A percentile compares a stretch with the other conserved stretches of the same genome.
phyloP scores from a whole-genome alignment of 2,113 vertebrate species.

The Cyprinodon variegatus region DNA sequence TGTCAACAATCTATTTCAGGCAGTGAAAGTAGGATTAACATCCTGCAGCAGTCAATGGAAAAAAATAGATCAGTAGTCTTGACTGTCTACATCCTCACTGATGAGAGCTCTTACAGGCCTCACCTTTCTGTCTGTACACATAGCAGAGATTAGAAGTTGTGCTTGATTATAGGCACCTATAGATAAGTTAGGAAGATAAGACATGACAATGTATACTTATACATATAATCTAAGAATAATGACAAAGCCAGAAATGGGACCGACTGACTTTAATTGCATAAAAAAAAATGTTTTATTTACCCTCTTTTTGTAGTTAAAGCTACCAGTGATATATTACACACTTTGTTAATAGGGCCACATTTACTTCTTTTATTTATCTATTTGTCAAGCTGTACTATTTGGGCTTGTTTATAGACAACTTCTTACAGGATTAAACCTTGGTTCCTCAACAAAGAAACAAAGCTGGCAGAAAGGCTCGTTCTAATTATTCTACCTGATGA shows the following conservation, averaged over 20 bases:
- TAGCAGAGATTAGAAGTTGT: no score
- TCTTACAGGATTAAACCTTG: constrained; percentile 24
- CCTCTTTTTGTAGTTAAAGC: no score
- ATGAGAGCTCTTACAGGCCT: constrained; percentile 12
- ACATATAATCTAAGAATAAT: background rate
- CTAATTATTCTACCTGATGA: background rate
- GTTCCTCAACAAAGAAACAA: constrained; percentile 33
- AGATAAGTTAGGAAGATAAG: background rate
- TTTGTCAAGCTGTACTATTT: constrained; percentile 24
- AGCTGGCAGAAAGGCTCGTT: background rate
- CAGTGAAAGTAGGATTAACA: constrained; percentile 37
- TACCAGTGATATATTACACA: no score
- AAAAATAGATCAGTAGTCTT: constrained; percentile 39
- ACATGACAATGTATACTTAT: background rate
- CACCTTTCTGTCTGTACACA: background rate
- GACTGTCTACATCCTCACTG: constrained; percentile 15
- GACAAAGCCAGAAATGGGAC: constrained; percentile 47
- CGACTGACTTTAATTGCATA: background rate
- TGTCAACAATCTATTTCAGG: constrained; percentile 18
- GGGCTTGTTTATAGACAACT: background rate
- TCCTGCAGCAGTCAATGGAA: constrained; percentile 13
- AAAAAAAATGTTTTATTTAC: background rate
- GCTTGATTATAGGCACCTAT: background rate
- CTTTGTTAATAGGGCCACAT: background rate
- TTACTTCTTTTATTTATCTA: background rate